A percentile compares a stretch with the other conserved stretches of the same genome.
Evolutionary conservation across 2,113 vertebrate genomes (phyloP).

Genomic region (Istiophorus platypterus): DNA sequence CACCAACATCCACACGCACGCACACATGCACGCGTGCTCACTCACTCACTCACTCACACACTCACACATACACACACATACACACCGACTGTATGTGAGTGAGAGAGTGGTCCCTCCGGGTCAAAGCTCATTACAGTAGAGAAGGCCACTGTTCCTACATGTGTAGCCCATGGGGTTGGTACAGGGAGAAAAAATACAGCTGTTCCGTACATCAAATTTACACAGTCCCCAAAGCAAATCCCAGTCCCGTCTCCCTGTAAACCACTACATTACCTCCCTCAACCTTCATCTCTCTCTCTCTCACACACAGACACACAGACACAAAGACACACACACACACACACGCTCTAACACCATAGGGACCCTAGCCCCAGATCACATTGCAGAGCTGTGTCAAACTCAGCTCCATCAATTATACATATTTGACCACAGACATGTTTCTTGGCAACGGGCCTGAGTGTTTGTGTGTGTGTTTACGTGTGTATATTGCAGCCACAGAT

Average conservation of each 20-base stretch:
- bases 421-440: slow-evolving; percentile 64
- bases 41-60: too few relatives aligned
- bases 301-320: neutral
- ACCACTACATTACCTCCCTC: slow-evolving; percentile 7
- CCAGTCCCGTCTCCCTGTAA: slow-evolving; percentile 23
- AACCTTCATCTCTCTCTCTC: slow-evolving; percentile 9
- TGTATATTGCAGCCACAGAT: slow-evolving; percentile 54
- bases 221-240: slow-evolving; percentile 58
- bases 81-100: slow-evolving; percentile 12
- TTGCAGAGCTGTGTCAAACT: slow-evolving; percentile 71
- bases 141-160: slow-evolving; percentile 57
- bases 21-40: too few relatives aligned
- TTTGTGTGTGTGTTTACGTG: slow-evolving; percentile 29
- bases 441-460: slow-evolving; percentile 49
- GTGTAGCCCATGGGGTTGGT: slow-evolving; percentile 55
- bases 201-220: slow-evolving; percentile 72
- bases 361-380: slow-evolving; percentile 70
- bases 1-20: slow-evolving; percentile 11
- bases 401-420: slow-evolving; percentile 78
- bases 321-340: neutral
- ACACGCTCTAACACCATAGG: slow-evolving; percentile 30
- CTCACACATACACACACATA: too few relatives aligned
- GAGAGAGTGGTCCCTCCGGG: slow-evolving; percentile 55
- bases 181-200: slow-evolving; percentile 57
- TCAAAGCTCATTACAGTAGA: slow-evolving; percentile 57